These are phyloP conservation scores for Drosophila demipolita DNA, from an alignment of 2,888 invertebrate species.

Conservation along the genomic window DNA sequence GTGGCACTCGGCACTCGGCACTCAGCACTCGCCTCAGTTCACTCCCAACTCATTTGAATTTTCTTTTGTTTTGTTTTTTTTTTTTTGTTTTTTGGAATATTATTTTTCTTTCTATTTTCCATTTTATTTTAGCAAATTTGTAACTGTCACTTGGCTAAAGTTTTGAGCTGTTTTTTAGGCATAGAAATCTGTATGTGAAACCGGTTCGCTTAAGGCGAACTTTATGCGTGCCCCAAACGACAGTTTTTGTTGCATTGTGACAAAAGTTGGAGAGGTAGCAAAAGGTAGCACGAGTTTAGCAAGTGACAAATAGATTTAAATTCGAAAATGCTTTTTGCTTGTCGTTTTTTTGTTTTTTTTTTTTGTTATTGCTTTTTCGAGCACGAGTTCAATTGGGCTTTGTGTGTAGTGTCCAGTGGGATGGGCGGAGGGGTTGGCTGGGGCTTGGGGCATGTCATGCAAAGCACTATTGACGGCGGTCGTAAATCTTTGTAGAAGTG, in stretches of 20 bases:
- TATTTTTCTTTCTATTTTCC: conserved; percentile 29
- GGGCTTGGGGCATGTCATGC: conserved; percentile 53
- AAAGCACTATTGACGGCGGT: conserved; percentile 79
- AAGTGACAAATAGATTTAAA: conserved; percentile 80
- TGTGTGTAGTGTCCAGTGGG: conserved; percentile 6
- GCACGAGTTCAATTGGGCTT: conserved; percentile 32
- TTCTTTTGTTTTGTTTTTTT: conserved; percentile 18
- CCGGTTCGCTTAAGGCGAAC: conserved; percentile 48
- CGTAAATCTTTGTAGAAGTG: conserved; percentile 77
- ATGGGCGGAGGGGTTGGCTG: not conserved
- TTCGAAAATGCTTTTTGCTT: conserved; percentile 75
- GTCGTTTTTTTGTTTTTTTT: conserved; percentile 28
- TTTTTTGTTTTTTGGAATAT: conserved; percentile 11
- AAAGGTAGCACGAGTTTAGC: conserved; percentile 74
- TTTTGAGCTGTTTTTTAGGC: conserved; percentile 38
- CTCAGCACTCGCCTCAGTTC: not conserved
- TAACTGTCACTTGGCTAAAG: conserved; percentile 75
- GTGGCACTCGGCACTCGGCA: not conserved
- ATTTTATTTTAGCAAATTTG: conserved; percentile 76
- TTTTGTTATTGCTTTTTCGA: not conserved
- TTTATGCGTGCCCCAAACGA: conserved; percentile 41
- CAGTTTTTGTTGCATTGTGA: conserved; percentile 47
- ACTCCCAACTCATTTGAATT: conserved; percentile 61
- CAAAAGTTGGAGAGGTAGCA: conserved; percentile 23
- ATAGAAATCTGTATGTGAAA: conserved; percentile 38